phyloP scores from a whole-genome alignment of 2,797 vertebrate genomes.

The Gymnothorax reevesii region DNA sequence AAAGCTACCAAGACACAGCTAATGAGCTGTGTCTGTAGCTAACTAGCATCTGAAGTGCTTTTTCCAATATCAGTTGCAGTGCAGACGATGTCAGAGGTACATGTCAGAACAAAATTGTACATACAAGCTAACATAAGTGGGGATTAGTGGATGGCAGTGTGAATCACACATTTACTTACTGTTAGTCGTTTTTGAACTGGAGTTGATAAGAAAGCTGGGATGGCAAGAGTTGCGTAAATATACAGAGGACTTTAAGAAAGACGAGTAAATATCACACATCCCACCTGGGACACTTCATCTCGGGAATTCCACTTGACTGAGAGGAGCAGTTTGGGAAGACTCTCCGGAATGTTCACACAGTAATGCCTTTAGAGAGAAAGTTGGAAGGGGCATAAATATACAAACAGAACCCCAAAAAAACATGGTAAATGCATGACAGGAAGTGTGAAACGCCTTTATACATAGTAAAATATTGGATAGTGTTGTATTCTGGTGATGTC shows the following conservation, averaged over 20 bases:
- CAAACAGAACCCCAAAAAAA: neutral
- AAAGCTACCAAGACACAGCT: too few relatives aligned
- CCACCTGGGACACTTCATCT: slow-evolving; percentile 65
- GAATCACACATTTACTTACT: too few relatives aligned
- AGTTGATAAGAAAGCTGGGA: neutral
- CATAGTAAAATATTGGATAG: neutral
- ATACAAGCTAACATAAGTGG: too few relatives aligned
- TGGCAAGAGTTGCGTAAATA: neutral
- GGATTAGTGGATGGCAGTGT: too few relatives aligned
- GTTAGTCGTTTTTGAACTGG: neutral
- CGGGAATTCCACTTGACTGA: slow-evolving; percentile 69
- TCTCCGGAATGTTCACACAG: slow-evolving; percentile 65
- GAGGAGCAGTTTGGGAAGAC: slow-evolving; percentile 63
- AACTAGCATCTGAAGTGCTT: too few relatives aligned
- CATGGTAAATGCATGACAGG: neutral
- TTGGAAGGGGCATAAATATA: neutral
- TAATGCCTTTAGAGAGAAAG: slow-evolving; percentile 54
- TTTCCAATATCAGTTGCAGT: too few relatives aligned
- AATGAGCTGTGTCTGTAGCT: too few relatives aligned
- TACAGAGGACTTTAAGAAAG: neutral
- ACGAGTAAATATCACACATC: neutral
- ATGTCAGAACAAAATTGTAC: too few relatives aligned
- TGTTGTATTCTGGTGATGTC: neutral
- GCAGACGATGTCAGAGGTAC: too few relatives aligned
- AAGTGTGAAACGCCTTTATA: neutral